These are phyloP conservation scores for Galaxias olidus DNA, from an alignment of 2,797 vertebrate genomes.

Conservation along the genomic window DNA sequence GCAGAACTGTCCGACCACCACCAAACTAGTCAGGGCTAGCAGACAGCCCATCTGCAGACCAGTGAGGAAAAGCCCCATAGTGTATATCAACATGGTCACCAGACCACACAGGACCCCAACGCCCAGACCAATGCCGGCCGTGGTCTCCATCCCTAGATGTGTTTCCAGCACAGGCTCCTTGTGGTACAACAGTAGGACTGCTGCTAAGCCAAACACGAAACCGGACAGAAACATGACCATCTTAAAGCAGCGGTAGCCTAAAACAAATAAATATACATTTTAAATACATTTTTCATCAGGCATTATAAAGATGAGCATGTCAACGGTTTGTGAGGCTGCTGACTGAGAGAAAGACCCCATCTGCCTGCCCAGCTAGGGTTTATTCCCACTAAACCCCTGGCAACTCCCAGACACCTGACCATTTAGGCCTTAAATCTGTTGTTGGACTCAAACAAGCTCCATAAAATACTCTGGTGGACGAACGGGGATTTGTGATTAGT, in stretches of 20 bases:
- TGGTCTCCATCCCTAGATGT: slow-evolving; percentile 78
- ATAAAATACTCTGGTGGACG: no score
- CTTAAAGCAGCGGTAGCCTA: slow-evolving; percentile 88
- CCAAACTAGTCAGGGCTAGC: slow-evolving; percentile 70
- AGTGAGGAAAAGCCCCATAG: slow-evolving; percentile 82
- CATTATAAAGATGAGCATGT: no score
- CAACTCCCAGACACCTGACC: slow-evolving; percentile 49
- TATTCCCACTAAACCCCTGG: slow-evolving; percentile 59
- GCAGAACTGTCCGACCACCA: slow-evolving; percentile 76
- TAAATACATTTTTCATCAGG: no score
- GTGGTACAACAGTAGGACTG: slow-evolving; percentile 82
- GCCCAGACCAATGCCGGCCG: slow-evolving; percentile 81
- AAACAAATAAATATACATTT: no score
- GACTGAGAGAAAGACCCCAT: slow-evolving; percentile 44
- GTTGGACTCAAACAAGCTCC: background rate
- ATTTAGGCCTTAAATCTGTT: slow-evolving; percentile 22
- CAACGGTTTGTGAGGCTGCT: no score
- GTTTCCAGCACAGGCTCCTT: slow-evolving; percentile 74
- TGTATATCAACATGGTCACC: slow-evolving; percentile 80
- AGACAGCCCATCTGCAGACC: slow-evolving; percentile 84
- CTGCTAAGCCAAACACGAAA: slow-evolving; percentile 77
- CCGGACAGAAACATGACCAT: slow-evolving; percentile 89
- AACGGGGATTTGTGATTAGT: no score
- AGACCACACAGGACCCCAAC: slow-evolving; percentile 85
- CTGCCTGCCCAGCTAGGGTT: slow-evolving; percentile 54